Conservation (phyloP, 2,888 invertebrate genomes). For the Colostygia pectinataria region DNA sequence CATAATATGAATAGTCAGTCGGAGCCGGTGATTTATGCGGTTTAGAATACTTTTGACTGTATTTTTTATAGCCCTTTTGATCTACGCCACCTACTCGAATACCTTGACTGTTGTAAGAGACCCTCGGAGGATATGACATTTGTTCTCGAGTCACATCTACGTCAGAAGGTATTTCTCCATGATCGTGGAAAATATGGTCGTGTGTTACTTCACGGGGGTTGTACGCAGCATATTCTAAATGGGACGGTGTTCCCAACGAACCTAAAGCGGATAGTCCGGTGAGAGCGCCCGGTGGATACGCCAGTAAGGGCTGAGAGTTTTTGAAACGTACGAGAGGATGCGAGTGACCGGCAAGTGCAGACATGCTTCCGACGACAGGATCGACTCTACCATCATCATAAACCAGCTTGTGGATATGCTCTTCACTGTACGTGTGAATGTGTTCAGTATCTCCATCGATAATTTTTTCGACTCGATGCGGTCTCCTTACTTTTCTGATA, state of each 20-base stretch:
- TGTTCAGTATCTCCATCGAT: slow-evolving; percentile 79
- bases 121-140: slow-evolving; percentile 60
- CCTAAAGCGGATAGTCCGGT: slow-evolving; percentile 55
- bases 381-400: slow-evolving; percentile 60
- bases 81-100: slow-evolving; percentile 50
- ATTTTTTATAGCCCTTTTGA: slow-evolving; percentile 54
- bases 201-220: slow-evolving; percentile 78
- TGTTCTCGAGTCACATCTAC: slow-evolving; percentile 61
- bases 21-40: slow-evolving; percentile 47
- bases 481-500: slow-evolving; percentile 71
- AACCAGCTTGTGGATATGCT: slow-evolving; percentile 75
- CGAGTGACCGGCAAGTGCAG: slow-evolving; percentile 45
- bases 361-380: slow-evolving; percentile 52
- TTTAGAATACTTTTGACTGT: slow-evolving; percentile 54
- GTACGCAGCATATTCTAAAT: slow-evolving; percentile 71
- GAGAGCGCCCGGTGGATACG: slow-evolving; percentile 54
- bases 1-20: slow-evolving; percentile 70
- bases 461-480: slow-evolving; percentile 78
- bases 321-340: slow-evolving; percentile 60
- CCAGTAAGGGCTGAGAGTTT: slow-evolving; percentile 51
- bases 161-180: slow-evolving; percentile 70
- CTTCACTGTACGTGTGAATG: slow-evolving; percentile 78
- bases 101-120: slow-evolving; percentile 68
- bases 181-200: slow-evolving; percentile 78
- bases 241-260: slow-evolving; percentile 62